phyloP scores from a whole-genome alignment of 2,797 vertebrate species.

The Hephaestus fuliginosus region DNA sequence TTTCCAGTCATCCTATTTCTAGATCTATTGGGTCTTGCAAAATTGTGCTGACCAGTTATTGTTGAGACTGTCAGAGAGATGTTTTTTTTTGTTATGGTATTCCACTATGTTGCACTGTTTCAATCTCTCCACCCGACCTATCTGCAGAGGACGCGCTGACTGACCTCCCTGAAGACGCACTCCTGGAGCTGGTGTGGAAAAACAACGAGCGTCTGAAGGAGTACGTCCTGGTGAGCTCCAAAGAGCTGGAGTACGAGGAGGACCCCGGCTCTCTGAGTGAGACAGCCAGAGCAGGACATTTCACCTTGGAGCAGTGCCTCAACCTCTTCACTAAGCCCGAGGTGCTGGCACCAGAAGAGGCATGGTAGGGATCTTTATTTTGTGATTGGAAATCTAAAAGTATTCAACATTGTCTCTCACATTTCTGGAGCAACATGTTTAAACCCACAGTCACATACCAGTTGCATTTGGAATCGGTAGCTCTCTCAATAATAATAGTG shows the following conservation, averaged over 20 bases:
- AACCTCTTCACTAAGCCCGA: slow-evolving; percentile 98
- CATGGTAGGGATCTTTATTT: slow-evolving; percentile 88
- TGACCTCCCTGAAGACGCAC: slow-evolving; percentile 91
- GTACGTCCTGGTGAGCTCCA: slow-evolving; percentile 96
- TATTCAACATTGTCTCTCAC: not conserved
- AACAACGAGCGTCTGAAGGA: slow-evolving; percentile 97
- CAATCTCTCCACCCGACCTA: too few relatives aligned
- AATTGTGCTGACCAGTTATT: not conserved
- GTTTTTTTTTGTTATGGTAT: not conserved
- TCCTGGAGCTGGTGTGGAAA: slow-evolving; percentile 96
- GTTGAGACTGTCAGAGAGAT: not conserved
- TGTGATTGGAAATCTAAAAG: not conserved
- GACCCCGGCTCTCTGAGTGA: slow-evolving; percentile 94
- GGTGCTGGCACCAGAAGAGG: slow-evolving; percentile 97
- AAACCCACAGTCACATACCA: not conserved
- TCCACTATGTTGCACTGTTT: not conserved
- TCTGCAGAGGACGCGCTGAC: slow-evolving; percentile 88
- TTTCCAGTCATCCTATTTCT: not conserved
- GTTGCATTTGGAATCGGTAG: too few relatives aligned
- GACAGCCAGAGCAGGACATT: slow-evolving; percentile 95
- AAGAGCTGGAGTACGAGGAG: slow-evolving; percentile 95
- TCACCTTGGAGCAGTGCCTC: slow-evolving; percentile 99
- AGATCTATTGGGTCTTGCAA: not conserved
- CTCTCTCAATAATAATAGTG: not conserved
- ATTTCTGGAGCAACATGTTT: not conserved